Conservation (phyloP, 2,797 vertebrate genomes). For the Catamblyrhynchus diadema region DNA sequence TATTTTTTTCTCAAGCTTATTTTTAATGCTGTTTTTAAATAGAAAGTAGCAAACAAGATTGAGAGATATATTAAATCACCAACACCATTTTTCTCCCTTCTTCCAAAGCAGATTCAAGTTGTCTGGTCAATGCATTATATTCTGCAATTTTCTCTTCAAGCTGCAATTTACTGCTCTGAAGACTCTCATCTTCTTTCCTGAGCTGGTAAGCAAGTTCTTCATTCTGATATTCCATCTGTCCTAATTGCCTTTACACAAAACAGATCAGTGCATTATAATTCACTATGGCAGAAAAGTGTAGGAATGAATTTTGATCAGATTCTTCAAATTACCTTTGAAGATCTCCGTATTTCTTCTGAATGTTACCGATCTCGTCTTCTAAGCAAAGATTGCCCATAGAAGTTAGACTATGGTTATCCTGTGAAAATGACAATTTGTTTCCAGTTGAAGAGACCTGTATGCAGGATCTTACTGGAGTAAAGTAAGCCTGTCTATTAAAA, state of each 20-base stretch:
- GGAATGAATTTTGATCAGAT: background rate
- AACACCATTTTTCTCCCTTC: conserved; percentile 84
- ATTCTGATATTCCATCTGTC: conserved; percentile 81
- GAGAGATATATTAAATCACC: background rate
- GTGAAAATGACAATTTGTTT: background rate
- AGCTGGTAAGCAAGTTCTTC: conserved; percentile 79
- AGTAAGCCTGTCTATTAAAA: background rate
- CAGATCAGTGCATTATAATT: conserved; percentile 3
- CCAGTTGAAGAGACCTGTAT: background rate
- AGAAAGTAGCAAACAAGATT: background rate
- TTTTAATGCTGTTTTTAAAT: background rate
- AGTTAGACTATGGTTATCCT: conserved; percentile 71
- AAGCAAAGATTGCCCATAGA: conserved; percentile 71
- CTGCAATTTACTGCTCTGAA: conserved; percentile 75
- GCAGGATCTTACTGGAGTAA: background rate
- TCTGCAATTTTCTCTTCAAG: conserved; percentile 81
- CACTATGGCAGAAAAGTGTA: background rate
- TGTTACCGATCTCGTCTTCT: conserved; percentile 75
- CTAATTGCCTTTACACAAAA: conserved; percentile 76
- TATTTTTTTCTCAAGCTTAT: background rate
- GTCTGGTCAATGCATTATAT: conserved; percentile 76
- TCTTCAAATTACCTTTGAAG: conserved; percentile 78
- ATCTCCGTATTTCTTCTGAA: conserved; percentile 76
- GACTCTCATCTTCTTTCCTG: conserved; percentile 78
- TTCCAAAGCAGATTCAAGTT: conserved; percentile 81